Conservation (phyloP, 2,888 invertebrate genomes). For the Drosophila formosana region DNA sequence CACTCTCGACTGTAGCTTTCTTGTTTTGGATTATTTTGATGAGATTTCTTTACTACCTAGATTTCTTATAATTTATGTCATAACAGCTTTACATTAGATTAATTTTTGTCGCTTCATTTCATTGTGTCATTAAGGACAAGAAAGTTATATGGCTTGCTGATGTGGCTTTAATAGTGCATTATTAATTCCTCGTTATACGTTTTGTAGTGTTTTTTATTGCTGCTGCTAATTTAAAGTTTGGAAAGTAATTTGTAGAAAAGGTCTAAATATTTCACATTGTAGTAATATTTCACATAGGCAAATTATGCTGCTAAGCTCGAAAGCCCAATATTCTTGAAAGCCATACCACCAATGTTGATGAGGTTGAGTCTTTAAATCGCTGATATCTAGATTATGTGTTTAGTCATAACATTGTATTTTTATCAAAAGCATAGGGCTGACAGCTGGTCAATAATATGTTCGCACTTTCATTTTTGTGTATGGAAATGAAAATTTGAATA, state of each 20-base stretch:
- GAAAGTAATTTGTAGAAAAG: too few species aligned
- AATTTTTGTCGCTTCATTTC: slow-evolving; percentile 13
- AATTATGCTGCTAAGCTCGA: too few species aligned
- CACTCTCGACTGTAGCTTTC: too few species aligned
- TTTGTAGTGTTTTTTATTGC: neutral
- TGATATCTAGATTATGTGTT: too few species aligned
- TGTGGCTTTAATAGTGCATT: neutral
- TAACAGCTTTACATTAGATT: slow-evolving; percentile 20
- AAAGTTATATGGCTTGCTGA: neutral
- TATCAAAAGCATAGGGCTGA: neutral
- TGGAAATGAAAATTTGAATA: slow-evolving; percentile 3
- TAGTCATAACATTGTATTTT: too few species aligned
- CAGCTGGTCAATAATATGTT: neutral
- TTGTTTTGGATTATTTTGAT: slow-evolving; percentile 26
- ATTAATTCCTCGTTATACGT: neutral
- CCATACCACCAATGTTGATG: too few species aligned
- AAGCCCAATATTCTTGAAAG: too few species aligned
- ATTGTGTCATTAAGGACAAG: slow-evolving; percentile 11
- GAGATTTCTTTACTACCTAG: slow-evolving; percentile 28
- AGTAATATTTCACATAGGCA: too few species aligned
- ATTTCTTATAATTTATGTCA: slow-evolving; percentile 23
- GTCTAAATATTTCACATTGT: too few species aligned
- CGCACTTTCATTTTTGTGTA: slow-evolving; percentile 17
- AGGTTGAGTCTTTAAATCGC: too few species aligned
- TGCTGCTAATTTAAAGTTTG: too few species aligned